Evolutionary conservation across 53 echinoderm and acorn worm genomes (phyloP).

Genomic region (Paracentrotus lividus): DNA sequence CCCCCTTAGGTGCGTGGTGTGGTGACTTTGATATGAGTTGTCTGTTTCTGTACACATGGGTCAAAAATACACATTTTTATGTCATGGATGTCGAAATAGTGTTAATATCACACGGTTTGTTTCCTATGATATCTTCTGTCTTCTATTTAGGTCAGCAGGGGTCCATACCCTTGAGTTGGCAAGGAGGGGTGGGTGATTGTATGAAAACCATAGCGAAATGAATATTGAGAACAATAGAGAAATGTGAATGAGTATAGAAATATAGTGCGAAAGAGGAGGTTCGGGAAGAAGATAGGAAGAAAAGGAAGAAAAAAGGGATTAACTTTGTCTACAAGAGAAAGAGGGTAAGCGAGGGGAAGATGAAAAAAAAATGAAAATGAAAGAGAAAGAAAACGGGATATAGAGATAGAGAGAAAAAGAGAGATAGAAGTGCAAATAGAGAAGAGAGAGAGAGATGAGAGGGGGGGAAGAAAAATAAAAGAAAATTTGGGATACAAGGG

Average conservation of each 20-base stretch:
- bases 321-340: not conserved
- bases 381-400: not conserved
- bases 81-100: not conserved
- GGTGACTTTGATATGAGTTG: not conserved
- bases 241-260: no score
- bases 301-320: not conserved
- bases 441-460: not conserved
- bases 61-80: not conserved
- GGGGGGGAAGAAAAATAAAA: not conserved
- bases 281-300: not conserved
- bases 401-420: not conserved
- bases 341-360: not conserved
- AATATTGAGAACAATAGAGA: not conserved
- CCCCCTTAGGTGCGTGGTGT: not conserved
- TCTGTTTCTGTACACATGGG: not conserved
- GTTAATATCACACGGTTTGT: not conserved
- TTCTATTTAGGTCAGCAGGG: conserved; percentile 5
- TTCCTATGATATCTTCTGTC: conserved; percentile 1
- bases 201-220: conserved; percentile 14
- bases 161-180: not conserved
- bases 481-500: no score
- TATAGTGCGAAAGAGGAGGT: not conserved
- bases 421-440: not conserved
- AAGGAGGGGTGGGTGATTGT: conserved; percentile 14
- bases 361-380: not conserved